phyloP scores from a whole-genome alignment of 2,797 vertebrate species.

The Tiaroga cobitis region DNA sequence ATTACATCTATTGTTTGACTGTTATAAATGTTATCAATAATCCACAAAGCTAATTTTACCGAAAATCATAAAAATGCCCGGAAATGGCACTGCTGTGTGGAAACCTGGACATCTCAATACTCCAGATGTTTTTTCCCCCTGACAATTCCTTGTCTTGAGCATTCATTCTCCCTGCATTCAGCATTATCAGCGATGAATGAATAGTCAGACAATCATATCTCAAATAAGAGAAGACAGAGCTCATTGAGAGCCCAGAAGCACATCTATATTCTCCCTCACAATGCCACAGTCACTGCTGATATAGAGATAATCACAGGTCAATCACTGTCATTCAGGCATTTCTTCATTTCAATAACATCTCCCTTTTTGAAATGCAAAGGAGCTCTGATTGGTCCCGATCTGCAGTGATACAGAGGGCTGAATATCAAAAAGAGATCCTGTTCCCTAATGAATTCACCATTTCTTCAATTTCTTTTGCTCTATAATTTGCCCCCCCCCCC shows the following conservation, averaged over 20 bases:
- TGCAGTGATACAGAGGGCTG: conserved; percentile 53
- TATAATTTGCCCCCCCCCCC: conserved; percentile 22
- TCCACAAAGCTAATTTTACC: background rate
- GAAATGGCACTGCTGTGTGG: background rate
- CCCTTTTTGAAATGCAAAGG: conserved; percentile 53
- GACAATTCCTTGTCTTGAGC: conserved; percentile 24
- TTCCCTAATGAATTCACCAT: conserved; percentile 49
- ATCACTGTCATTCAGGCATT: conserved; percentile 63
- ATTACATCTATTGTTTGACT: background rate
- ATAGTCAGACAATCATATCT: conserved; percentile 56
- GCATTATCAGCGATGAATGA: conserved; percentile 25
- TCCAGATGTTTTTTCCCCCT: background rate
- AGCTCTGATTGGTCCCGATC: conserved; percentile 57
- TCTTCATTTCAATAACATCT: conserved; percentile 58
- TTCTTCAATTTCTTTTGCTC: conserved; percentile 40
- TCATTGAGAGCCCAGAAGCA: conserved; percentile 41
- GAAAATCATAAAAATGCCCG: background rate
- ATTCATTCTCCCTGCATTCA: conserved; percentile 40
- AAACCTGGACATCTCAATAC: conserved; percentile 7
- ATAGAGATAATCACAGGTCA: conserved; percentile 64
- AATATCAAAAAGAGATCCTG: conserved; percentile 56
- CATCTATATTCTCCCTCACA: conserved; percentile 56
- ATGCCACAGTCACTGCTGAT: conserved; percentile 58
- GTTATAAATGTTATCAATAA: conserved; percentile 20
- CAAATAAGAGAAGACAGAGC: conserved; percentile 42